Conservation (phyloP, 2,888 invertebrate species). For the Macrostomum cliftonense region DNA sequence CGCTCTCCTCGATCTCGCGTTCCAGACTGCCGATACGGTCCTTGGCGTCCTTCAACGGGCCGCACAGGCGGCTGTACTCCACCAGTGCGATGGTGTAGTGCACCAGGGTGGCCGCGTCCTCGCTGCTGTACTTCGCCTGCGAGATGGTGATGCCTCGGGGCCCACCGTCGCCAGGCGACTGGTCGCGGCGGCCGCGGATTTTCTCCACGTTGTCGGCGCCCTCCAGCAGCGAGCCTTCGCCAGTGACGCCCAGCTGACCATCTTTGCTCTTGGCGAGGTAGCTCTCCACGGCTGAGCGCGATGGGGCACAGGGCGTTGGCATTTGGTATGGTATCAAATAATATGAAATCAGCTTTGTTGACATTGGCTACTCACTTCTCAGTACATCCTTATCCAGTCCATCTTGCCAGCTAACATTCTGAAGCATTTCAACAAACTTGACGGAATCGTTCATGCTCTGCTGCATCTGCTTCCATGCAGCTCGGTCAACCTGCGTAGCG, state of each 20-base stretch:
- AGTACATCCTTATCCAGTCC: slow-evolving; percentile 29
- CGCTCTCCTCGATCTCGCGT: slow-evolving; percentile 34
- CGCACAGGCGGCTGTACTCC: slow-evolving; percentile 31
- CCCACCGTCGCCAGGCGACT: slow-evolving; percentile 3
- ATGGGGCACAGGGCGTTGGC: too few relatives aligned
- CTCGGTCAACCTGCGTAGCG: slow-evolving; percentile 22
- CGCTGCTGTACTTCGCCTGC: slow-evolving; percentile 34
- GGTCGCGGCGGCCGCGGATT: neutral
- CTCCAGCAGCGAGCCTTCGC: slow-evolving; percentile 31
- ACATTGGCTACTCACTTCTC: slow-evolving; percentile 19
- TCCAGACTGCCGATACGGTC: slow-evolving; percentile 29
- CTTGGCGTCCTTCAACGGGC: slow-evolving; percentile 24
- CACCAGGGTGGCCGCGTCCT: slow-evolving; percentile 34
- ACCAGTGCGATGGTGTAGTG: slow-evolving; percentile 37
- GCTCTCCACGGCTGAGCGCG: slow-evolving; percentile 30
- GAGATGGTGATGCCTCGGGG: slow-evolving; percentile 28
- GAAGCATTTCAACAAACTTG: slow-evolving; percentile 37
- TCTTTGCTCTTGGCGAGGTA: slow-evolving; percentile 29
- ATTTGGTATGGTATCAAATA: too few relatives aligned
- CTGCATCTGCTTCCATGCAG: slow-evolving; percentile 33
- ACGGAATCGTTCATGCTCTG: slow-evolving; percentile 29
- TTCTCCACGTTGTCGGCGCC: slow-evolving; percentile 20
- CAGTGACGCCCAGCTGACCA: slow-evolving; percentile 31
- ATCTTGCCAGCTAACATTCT: slow-evolving; percentile 36
- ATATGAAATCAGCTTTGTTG: too few relatives aligned